Evolutionary conservation across 1,140 invertebrate genomes (phyloP).

Genomic region (Glomeris maerens): DNA sequence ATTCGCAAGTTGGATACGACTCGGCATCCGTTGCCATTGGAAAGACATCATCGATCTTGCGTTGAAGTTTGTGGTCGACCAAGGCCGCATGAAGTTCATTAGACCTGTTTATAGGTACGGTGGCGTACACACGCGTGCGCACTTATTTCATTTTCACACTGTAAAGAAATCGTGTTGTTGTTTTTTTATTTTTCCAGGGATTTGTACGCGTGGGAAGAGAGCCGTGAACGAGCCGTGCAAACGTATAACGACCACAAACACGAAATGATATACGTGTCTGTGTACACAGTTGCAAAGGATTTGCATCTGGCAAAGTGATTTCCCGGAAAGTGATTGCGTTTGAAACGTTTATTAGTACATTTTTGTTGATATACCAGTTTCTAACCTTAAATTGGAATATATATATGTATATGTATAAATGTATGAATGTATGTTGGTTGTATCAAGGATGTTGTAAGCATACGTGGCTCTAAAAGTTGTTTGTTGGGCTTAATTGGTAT

Average conservation of each 20-base stretch:
- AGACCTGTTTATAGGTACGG: constrained; percentile 57
- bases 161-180: constrained; percentile 8
- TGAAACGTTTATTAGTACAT: too few relatives aligned
- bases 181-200: constrained; percentile 41
- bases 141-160: too few relatives aligned
- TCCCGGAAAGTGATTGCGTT: too few relatives aligned
- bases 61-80: constrained; percentile 59
- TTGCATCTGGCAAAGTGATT: constrained; percentile 41
- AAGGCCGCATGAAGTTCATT: constrained; percentile 83
- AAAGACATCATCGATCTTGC: constrained; percentile 44
- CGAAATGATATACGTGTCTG: constrained; percentile 68
- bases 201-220: constrained; percentile 61
- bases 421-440: too few relatives aligned
- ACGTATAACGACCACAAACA: constrained; percentile 53
- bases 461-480: too few relatives aligned
- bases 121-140: too few relatives aligned
- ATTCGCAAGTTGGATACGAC: constrained; percentile 61
- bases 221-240: constrained; percentile 47
- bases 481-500: too few relatives aligned
- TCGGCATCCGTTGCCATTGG: constrained; percentile 58
- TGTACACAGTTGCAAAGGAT: constrained; percentile 57
- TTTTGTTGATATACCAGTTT: too few relatives aligned
- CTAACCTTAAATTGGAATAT: too few relatives aligned
- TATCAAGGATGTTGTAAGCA: too few relatives aligned
- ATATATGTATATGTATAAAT: too few relatives aligned